Conservation (phyloP, 2,888 invertebrate genomes). For the Cerastis leucographa region DNA sequence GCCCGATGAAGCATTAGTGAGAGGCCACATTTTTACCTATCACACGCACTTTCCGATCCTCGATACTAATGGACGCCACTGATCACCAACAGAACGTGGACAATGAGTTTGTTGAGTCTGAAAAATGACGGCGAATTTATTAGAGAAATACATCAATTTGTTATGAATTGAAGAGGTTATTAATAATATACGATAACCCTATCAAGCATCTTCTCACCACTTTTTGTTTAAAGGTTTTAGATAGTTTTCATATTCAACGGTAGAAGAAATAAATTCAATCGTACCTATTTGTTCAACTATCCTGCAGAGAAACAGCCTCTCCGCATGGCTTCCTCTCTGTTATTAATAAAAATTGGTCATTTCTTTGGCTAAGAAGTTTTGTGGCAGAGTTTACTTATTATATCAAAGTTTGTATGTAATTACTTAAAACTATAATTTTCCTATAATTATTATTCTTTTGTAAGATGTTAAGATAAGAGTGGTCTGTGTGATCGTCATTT, state of each 20-base stretch:
- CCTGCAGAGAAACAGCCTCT: neutral
- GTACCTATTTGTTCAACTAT: fast-evolving
- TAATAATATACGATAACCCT: neutral
- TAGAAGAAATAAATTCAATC: neutral
- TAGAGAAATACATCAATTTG: neutral
- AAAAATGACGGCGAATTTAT: neutral
- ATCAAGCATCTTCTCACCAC: no score
- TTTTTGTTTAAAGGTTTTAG: neutral
- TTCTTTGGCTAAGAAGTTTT: no score
- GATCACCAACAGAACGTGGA: slow-evolving; percentile 52
- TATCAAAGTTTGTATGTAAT: neutral
- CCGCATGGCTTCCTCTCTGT: neutral
- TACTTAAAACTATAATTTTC: neutral
- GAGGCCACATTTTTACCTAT: slow-evolving; percentile 83
- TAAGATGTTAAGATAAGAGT: no score
- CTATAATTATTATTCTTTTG: neutral
- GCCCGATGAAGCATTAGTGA: slow-evolving; percentile 76
- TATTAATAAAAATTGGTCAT: no score
- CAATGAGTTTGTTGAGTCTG: slow-evolving; percentile 28
- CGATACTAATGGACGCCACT: slow-evolving; percentile 78
- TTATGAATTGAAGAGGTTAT: neutral
- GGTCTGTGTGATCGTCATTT: no score
- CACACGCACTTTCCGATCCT: slow-evolving; percentile 83
- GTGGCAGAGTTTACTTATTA: neutral
- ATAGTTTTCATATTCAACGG: neutral